Evolutionary conservation across 2,797 vertebrate species (phyloP).

Genomic region (Stomatorhinus walkeri): DNA sequence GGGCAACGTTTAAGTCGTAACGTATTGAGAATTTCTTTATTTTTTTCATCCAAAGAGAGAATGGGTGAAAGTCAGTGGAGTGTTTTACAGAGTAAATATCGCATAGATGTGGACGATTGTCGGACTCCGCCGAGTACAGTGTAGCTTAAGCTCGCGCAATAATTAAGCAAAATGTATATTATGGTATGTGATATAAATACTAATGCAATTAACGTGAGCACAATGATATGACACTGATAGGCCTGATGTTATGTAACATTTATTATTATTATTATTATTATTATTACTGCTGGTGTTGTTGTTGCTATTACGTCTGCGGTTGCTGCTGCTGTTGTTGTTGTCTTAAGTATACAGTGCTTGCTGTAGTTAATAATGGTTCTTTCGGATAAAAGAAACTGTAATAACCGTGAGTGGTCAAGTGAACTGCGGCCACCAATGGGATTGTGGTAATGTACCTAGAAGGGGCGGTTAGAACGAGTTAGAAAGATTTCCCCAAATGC

Average conservation of each 20-base stretch:
- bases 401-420: constrained; percentile 33
- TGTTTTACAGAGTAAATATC: neutral
- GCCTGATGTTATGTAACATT: neutral
- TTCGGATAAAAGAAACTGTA: neutral
- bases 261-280: neutral
- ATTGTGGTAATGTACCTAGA: neutral
- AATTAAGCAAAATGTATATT: neutral
- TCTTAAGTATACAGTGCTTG: neutral
- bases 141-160: neutral
- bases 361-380: neutral
- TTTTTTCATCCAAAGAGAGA: neutral
- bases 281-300: neutral
- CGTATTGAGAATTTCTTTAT: neutral
- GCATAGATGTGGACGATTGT: neutral
- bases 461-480: constrained; percentile 39
- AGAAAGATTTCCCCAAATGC: constrained; percentile 55
- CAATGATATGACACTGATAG: neutral
- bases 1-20: neutral
- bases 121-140: neutral
- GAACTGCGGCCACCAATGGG: constrained; percentile 17
- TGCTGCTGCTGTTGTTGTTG: neutral
- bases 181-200: neutral
- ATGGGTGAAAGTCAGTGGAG: neutral
- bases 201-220: neutral
- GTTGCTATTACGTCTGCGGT: neutral